A percentile compares a stretch with the other conserved stretches of the same genome.
phyloP scores from a whole-genome alignment of 2,797 vertebrate genomes.

The Odontamblyopus rebecca region DNA sequence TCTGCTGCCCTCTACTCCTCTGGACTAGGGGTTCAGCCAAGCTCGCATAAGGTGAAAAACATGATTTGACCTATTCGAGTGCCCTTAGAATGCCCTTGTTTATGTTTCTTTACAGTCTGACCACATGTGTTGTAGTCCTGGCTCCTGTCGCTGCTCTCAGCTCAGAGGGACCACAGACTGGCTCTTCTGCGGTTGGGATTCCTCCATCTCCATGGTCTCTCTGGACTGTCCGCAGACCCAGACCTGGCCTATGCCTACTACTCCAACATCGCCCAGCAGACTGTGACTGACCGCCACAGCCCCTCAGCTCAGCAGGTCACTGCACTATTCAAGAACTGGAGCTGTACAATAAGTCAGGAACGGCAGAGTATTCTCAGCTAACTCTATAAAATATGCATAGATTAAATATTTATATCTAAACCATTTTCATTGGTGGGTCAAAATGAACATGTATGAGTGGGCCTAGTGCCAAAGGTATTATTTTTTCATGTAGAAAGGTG shows the following conservation, averaged over 20 bases:
- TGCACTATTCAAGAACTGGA: neutral
- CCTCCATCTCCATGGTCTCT: constrained; percentile 73
- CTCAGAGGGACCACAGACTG: constrained; percentile 76
- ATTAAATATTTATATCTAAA: neutral
- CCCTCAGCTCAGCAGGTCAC: constrained; percentile 74
- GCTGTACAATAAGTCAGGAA: neutral
- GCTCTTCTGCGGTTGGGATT: constrained; percentile 77
- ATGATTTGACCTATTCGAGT: neutral
- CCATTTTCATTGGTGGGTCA: no score
- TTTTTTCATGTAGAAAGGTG: no score
- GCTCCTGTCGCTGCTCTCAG: constrained; percentile 75
- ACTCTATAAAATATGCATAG: neutral
- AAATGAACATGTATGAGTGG: no score
- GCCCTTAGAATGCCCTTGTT: neutral
- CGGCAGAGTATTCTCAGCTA: neutral
- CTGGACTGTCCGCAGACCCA: constrained; percentile 59
- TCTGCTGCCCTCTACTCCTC: constrained; percentile 74
- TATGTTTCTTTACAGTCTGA: neutral
- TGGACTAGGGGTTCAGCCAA: constrained; percentile 69
- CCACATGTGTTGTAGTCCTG: constrained; percentile 65
- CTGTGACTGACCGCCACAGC: constrained; percentile 64
- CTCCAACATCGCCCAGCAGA: constrained; percentile 79
- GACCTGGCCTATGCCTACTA: constrained; percentile 82
- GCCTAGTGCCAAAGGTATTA: no score
- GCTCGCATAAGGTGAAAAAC: constrained; percentile 69